Base-by-base conservation (phyloP, 2,113 vertebrate genomes). In the Progne subis region DNA sequence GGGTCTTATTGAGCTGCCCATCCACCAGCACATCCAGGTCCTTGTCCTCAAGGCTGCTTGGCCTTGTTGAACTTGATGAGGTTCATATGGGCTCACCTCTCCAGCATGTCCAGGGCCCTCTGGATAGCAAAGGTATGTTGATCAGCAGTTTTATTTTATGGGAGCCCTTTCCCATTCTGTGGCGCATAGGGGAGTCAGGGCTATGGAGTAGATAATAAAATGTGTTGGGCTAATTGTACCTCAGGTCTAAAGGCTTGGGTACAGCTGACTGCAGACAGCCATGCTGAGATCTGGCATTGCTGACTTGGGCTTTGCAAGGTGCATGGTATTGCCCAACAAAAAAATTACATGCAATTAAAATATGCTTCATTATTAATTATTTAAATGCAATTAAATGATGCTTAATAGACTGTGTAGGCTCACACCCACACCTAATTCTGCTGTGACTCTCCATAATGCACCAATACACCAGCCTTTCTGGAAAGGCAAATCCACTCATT, bases 301-400 rank as follows among this genome's bases (percentile, higher is more conserved):
- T 8, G 57, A 64, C 29, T 47, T 76, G 57, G 32, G 26, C 79
- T 86, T 92, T 86, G 37, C 56, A 72, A 77, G 47, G 59, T 69
- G 31, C 76, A 31, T 31, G 29, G 46, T 67, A 37, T 2, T 43
- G 28, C 60, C 68, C 76, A 83, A 63, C 75, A 83, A 39, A 84
- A 41, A 63, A 81, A 93, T 75, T 63, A 18, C n/a, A 60, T 29
- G 64, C 82, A 68, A 60, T 96, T 94, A 94, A 90, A 96, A 74
- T 26, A 50, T 25, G 53, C 44, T 52, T 96, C 12, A 5, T 90
- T 92, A 83, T 93, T 93, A 94, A 83, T 88, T 93, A 95, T 90
- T 95, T 86, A 83, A 96, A 83, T 92, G 63, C 74, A 83, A 81
- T 81, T 85, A 82, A 92, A 92, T 95, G 65, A 83, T 77, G 60